These are phyloP conservation scores for Hyles lineata DNA, from an alignment of 2,888 invertebrate species.

Conservation along the genomic window DNA sequence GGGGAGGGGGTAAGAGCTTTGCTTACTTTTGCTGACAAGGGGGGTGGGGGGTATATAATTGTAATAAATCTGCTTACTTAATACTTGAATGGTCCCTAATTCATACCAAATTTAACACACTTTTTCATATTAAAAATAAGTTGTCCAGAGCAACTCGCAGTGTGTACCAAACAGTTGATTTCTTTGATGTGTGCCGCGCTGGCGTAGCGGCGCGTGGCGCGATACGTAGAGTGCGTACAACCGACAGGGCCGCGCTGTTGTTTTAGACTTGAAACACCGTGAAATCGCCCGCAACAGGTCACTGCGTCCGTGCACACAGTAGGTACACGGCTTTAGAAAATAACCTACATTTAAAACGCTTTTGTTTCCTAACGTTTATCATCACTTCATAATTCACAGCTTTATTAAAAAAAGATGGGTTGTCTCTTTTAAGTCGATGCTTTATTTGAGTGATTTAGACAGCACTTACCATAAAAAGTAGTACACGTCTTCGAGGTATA, in stretches of 20 bases:
- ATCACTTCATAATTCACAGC: too few species aligned
- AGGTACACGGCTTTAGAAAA: constrained; percentile 40
- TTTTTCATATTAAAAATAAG: neutral
- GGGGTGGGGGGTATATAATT: too few species aligned
- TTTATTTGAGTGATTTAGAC: too few species aligned
- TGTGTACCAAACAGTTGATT: constrained; percentile 29
- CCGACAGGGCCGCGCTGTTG: constrained; percentile 45
- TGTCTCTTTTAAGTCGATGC: too few species aligned
- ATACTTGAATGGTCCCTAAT: too few species aligned
- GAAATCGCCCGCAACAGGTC: constrained; percentile 75
- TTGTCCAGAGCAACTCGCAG: neutral
- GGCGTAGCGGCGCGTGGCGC: constrained; percentile 24
- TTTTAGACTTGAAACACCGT: constrained; percentile 70
- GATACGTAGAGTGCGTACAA: constrained; percentile 39
- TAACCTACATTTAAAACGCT: constrained; percentile 40
- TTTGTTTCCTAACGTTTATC: constrained; percentile 5
- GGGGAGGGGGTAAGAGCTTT: too few species aligned
- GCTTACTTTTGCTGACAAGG: too few species aligned
- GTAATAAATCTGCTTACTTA: too few species aligned
- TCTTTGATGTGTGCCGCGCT: constrained; percentile 52
- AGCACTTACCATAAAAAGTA: too few species aligned
- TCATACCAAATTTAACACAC: neutral
- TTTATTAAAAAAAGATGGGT: too few species aligned
- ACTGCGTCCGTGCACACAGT: constrained; percentile 65
- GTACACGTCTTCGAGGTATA: too few species aligned